A percentile compares a stretch with the other conserved stretches of the same genome.
These are phyloP conservation scores for Strigamia maritima DNA, from an alignment of 2,888 invertebrate genomes.

Conservation along the genomic window DNA sequence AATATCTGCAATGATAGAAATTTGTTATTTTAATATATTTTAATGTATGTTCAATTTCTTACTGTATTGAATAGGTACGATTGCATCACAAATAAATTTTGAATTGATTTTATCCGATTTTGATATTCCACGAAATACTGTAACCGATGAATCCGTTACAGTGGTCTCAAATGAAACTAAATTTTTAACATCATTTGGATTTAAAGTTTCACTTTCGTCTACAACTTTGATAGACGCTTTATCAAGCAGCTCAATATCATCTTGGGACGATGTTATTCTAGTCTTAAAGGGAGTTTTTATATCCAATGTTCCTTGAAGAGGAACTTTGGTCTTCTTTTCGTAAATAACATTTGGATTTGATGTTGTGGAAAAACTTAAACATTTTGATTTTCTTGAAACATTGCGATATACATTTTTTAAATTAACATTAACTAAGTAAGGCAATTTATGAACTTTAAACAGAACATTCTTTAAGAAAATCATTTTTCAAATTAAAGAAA, in stretches of 20 bases:
- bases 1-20: not conserved
- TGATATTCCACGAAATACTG: not conserved
- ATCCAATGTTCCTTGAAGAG: not conserved
- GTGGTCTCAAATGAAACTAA: not conserved
- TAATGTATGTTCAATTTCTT: not conserved
- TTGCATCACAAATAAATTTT: not conserved
- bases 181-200: not conserved
- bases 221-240: not conserved
- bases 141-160: not conserved
- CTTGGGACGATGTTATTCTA: not conserved
- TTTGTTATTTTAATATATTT: not conserved
- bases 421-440: not conserved
- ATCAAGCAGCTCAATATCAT: not conserved
- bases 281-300: not conserved
- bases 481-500: not conserved
- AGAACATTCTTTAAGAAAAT: not conserved
- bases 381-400: not conserved
- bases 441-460: not conserved
- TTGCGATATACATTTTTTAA: not conserved
- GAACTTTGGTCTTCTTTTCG: not conserved
- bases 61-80: slow-evolving; percentile 8
- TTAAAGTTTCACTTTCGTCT: not conserved
- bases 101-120: not conserved
- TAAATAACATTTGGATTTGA: not conserved
- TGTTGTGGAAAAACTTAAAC: not conserved